Evolutionary conservation across 2,888 invertebrate genomes (phyloP), one percentile per base, ranked within the genome.

Genomic region (Caprella mutica): DNA sequence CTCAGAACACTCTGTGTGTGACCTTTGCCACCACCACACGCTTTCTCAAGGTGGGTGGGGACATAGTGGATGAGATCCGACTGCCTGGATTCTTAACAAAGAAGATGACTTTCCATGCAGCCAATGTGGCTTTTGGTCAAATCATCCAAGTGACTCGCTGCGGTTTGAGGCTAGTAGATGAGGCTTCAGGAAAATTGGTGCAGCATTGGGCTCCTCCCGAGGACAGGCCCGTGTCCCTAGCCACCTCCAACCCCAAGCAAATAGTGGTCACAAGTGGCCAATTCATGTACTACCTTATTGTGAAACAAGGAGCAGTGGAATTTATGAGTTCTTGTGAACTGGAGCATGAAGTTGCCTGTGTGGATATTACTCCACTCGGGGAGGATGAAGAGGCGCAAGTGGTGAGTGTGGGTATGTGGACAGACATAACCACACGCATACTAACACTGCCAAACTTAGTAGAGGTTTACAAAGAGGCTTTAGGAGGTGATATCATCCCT

Each of bases 11-110:
- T 2, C 76, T 98, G 14, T 90, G 97, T 1, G 75, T 98, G 46
- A 84, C 96, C 1, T 96, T 97, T 74, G 93, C 96, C n/a, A 94
- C 93, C 5, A 93, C 96, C 70, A 96, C 96, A 0, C 82, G 82
- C 82, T 85, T 93, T 19, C 75, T 96, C 43, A 84, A 86, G 65
- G 73, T 97, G 42, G 88, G 82, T 66, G 94, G 93, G 0, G 97
- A 97, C 71, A 97, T 97, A 73, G 93, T 97, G 0, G 97, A 98
- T 72, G 97, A 98, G 74, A 93, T 92, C 0, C 93, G 94, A 69
- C 84, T 94, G 66, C 78, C 83, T 55, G 96, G 96, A 0, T 92
- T 97, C 71, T 81, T 89, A 26, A 83, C 87, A 2, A 89, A 91
- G 69, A 83, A 89, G 67, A 94, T 96, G 72, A 94, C 97, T 0